Evolutionary conservation across 2,888 invertebrate genomes (phyloP).

Genomic region (Gari tellinella): DNA sequence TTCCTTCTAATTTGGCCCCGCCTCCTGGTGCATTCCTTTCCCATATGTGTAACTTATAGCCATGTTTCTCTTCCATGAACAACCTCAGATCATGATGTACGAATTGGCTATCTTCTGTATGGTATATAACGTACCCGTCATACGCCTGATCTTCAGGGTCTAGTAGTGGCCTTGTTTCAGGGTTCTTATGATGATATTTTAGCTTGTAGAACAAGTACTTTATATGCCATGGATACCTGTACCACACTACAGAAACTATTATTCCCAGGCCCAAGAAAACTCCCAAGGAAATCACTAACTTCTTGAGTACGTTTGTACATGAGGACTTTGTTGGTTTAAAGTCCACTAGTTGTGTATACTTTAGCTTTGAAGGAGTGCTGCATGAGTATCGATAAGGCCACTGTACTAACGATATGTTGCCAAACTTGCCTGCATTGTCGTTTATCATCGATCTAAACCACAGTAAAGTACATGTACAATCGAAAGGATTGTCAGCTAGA

Average conservation of each 20-base stretch:
- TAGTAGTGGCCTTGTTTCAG: too few relatives aligned
- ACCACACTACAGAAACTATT: constrained; percentile 1
- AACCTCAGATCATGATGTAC: too few relatives aligned
- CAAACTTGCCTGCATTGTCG: not conserved
- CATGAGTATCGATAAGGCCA: constrained; percentile 29
- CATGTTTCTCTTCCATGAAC: too few relatives aligned
- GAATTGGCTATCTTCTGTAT: constrained; percentile 6
- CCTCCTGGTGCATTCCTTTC: too few relatives aligned
- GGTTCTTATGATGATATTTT: not conserved
- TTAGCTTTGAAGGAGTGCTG: constrained; percentile 1
- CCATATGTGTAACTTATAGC: too few relatives aligned
- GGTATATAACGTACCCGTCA: too few relatives aligned
- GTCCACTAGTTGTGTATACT: not conserved
- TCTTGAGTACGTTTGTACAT: constrained; percentile 8
- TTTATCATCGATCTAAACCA: constrained; percentile 48
- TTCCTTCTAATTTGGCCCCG: too few relatives aligned
- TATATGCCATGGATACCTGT: constrained; percentile 30
- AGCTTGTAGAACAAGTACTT: constrained; percentile 19
- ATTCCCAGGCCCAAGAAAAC: not conserved
- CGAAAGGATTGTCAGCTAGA: constrained; percentile 38
- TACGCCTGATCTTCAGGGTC: constrained; percentile 17
- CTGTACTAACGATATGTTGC: too few relatives aligned
- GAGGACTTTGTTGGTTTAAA: constrained; percentile 22
- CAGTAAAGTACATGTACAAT: constrained; percentile 35
- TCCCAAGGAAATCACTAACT: not conserved